phyloP scores from a whole-genome alignment of 2,113 vertebrate species.

The Melanerpes aurifrons region DNA sequence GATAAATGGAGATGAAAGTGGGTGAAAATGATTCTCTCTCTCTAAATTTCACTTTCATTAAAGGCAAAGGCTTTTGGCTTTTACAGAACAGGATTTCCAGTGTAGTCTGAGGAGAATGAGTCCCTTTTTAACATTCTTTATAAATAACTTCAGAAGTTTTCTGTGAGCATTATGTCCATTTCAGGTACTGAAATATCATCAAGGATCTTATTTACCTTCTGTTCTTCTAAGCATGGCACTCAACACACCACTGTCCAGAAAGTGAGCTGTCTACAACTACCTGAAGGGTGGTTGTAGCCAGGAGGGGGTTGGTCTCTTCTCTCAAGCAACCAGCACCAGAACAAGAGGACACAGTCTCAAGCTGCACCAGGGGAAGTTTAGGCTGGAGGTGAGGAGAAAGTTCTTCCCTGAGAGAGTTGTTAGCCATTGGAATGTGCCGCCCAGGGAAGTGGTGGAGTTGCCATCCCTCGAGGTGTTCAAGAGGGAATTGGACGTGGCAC shows the following conservation, averaged over 20 bases:
- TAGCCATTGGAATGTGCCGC: too few species aligned
- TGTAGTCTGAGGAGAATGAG: neutral
- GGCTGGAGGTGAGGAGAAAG: too few species aligned
- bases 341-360: too few species aligned
- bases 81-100: neutral
- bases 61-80: neutral
- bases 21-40: neutral
- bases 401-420: too few species aligned
- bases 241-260: accelerated
- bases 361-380: too few species aligned
- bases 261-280: neutral
- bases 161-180: accelerated
- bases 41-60: neutral
- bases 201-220: neutral
- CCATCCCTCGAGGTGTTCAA: too few species aligned
- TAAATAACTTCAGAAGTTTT: neutral
- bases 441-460: too few species aligned
- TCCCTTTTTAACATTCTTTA: neutral
- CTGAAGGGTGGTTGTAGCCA: too few species aligned
- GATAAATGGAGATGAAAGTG: neutral
- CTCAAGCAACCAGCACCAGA: too few species aligned
- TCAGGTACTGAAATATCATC: neutral
- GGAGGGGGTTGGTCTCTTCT: too few species aligned
- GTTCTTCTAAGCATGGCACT: neutral
- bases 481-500: too few species aligned